Evolutionary conservation across 2,888 invertebrate species (phyloP).

Genomic region (Hypomecis punctinalis): DNA sequence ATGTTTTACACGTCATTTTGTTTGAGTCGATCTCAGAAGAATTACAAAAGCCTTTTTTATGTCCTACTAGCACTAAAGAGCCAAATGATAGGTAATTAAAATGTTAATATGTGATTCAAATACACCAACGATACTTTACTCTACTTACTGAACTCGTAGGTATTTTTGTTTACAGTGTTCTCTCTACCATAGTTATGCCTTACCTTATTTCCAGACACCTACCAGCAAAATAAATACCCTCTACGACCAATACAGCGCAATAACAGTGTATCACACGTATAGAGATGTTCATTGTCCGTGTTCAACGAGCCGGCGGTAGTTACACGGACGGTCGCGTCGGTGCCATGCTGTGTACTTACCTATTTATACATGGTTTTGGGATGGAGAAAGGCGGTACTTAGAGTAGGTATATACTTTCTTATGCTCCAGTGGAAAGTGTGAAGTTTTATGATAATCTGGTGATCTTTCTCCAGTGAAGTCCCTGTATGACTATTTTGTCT

Average conservation of each 20-base stretch:
- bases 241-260: conserved; percentile 24
- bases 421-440: not conserved
- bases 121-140: too few species aligned
- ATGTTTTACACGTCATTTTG: too few species aligned
- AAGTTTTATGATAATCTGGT: not conserved
- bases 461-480: too few species aligned
- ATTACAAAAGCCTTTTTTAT: too few species aligned
- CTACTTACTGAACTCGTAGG: too few species aligned
- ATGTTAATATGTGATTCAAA: too few species aligned
- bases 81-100: not conserved
- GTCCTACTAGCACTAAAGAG: too few species aligned
- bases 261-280: conserved; percentile 43
- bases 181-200: conserved; percentile 8
- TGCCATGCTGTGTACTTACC: conserved; percentile 10
- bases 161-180: not conserved
- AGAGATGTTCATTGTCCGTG: conserved; percentile 58
- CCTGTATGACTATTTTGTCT: too few species aligned
- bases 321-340: conserved; percentile 56
- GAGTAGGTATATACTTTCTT: not conserved
- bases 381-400: conserved; percentile 9
- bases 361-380: conserved; percentile 12
- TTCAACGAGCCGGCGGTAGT: conserved; percentile 57
- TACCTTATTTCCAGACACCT: conserved; percentile 9
- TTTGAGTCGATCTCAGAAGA: too few species aligned
- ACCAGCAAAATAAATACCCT: conserved; percentile 23